phyloP scores from a whole-genome alignment of 2,113 vertebrate species.

The Benitochromis conjunctus region DNA sequence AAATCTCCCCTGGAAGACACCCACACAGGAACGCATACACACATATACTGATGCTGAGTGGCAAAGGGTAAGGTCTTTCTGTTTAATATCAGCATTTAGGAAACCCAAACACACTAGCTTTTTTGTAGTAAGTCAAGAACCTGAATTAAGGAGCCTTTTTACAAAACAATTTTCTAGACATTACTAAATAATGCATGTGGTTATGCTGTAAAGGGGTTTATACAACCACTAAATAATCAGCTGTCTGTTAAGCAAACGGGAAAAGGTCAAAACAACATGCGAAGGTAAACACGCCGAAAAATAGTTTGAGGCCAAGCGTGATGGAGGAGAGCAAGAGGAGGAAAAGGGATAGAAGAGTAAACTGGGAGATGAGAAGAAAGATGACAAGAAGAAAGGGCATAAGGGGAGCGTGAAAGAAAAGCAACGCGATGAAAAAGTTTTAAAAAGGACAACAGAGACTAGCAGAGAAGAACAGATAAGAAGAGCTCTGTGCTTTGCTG shows the following conservation, averaged over 20 bases:
- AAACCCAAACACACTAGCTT: neutral
- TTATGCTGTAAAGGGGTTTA: neutral
- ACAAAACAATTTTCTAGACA: neutral
- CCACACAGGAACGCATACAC: neutral
- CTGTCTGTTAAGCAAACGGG: neutral
- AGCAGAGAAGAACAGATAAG: neutral
- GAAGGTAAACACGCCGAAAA: neutral
- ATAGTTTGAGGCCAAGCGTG: neutral
- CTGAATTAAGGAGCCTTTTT: neutral
- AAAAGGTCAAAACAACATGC: neutral
- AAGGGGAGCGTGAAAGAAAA: neutral
- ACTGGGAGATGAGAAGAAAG: neutral
- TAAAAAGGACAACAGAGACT: neutral
- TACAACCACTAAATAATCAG: neutral
- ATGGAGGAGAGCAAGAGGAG: neutral
- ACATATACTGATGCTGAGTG: neutral
- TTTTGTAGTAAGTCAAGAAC: neutral
- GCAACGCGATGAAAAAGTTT: neutral
- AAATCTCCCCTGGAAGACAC: slow-evolving; percentile 46
- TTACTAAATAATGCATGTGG: neutral
- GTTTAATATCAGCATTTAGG: slow-evolving; percentile 19
- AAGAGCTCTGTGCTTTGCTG: slow-evolving; percentile 1
- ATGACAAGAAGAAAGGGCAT: neutral
- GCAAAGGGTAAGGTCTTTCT: slow-evolving; percentile 39
- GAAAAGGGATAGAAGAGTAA: neutral